phyloP scores from a whole-genome alignment of 1,140 invertebrate species.

The Neodiprion pinetum region DNA sequence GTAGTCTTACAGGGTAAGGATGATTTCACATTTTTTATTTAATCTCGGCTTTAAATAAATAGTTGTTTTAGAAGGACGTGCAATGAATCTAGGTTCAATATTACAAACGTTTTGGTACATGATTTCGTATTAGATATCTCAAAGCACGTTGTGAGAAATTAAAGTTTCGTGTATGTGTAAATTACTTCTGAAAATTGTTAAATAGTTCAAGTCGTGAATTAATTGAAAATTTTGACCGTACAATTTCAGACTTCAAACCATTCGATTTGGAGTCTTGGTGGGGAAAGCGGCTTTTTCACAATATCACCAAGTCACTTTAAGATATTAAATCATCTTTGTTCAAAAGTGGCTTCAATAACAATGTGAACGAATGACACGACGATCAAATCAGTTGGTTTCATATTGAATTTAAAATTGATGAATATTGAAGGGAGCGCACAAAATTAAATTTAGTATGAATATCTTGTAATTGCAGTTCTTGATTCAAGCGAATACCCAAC shows the following conservation, averaged over 20 bases:
- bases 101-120: conserved; percentile 9
- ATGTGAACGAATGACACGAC: neutral
- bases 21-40: conserved; percentile 7
- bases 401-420: neutral
- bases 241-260: conserved; percentile 77
- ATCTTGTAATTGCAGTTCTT: conserved; percentile 17
- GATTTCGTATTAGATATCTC: neutral
- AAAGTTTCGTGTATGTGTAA: conserved; percentile 7
- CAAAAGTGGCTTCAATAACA: neutral
- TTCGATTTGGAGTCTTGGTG: conserved; percentile 89
- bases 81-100: too few species aligned
- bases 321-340: conserved; percentile 17
- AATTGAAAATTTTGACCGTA: conserved; percentile 17
- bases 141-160: conserved; percentile 10
- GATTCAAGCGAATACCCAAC: neutral
- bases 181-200: neutral
- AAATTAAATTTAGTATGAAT: conserved; percentile 9
- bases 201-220: neutral
- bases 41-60: conserved; percentile 8
- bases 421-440: neutral
- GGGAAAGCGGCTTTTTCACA: conserved; percentile 83
- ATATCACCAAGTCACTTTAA: conserved; percentile 78
- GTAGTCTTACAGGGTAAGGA: conserved; percentile 65
- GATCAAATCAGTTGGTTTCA: neutral
- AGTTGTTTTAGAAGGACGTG: too few species aligned